These are phyloP conservation scores for Myiotriccus ornatus DNA, from an alignment of 2,797 vertebrate species.

Conservation along the genomic window DNA sequence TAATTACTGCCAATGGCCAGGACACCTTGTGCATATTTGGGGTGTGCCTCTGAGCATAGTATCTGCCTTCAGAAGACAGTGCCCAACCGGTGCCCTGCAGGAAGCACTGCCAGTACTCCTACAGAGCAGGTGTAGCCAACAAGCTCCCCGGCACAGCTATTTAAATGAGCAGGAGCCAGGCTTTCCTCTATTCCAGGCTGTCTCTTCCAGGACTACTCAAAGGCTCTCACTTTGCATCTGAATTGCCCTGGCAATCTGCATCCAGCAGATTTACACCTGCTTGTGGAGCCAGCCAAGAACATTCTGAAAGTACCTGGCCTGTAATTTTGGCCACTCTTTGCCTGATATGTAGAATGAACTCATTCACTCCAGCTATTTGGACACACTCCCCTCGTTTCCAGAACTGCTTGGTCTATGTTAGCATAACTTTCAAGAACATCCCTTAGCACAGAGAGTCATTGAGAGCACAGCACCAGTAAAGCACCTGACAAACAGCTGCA, in stretches of 20 bases:
- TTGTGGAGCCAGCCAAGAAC: conserved; percentile 27
- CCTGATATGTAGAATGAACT: conserved; percentile 10
- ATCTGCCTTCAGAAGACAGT: not conserved
- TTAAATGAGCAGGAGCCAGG: not conserved
- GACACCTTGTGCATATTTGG: fast-evolving
- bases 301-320: conserved; percentile 38
- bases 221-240: not conserved
- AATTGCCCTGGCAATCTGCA: not conserved
- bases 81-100: not conserved
- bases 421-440: not conserved
- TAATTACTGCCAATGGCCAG: not conserved
- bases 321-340: not conserved
- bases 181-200: not conserved
- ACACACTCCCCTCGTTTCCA: not conserved
- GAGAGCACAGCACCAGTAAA: not conserved
- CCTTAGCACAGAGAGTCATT: conserved; percentile 29
- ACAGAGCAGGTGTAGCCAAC: not conserved
- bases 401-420: not conserved
- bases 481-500: not conserved
- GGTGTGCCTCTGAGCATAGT: not conserved
- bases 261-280: conserved; percentile 51
- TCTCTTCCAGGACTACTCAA: conserved; percentile 15
- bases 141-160: not conserved
- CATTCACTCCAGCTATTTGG: conserved; percentile 24
- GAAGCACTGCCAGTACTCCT: not conserved